Base-by-base conservation (phyloP, 2,113 vertebrate genomes). In the Fulmarus glacialis region DNA sequence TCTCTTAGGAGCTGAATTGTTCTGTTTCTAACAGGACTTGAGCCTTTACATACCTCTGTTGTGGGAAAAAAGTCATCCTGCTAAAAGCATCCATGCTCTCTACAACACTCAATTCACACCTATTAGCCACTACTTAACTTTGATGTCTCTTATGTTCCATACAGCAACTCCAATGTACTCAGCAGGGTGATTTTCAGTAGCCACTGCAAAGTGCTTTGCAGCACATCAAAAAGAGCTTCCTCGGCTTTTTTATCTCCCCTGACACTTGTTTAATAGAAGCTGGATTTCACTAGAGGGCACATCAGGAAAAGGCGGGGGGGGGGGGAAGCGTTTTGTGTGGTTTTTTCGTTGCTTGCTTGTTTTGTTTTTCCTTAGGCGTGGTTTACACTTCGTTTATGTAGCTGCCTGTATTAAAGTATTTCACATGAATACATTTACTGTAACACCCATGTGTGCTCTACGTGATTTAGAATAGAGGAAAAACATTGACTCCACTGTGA, bases 271-370 rank as follows among this genome's bases (percentile, higher is more conserved):
- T 78, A 77, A 75, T 0, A 72, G 55, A 89, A 63, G 36, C 40
- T 1, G 17, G 16, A 74, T 82, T 84, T 94, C 68, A 55, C 22
- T 40, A 13, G 15, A 66, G 47, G 45, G 12, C 29, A 29, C 32
- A 74, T 64, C 52, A 75, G 43, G 45, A 82, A 71, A 45, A 63
- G 18, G 21, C 21, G 45, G 26, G 50, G 9, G 8, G 7, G 24
- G 16, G 6, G 18, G 6, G 2, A 4, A 6, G 5, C 15, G 29
- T 34, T 89, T 23, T 36, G 27, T 16, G 8, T 3, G 20, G 2
- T 67, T 73, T 50, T 67, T 36, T 42, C 8, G 22, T 43, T 62
- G 18, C 7, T 80, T 58, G 12, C 29, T 74, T 73, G 38, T 47
- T 87, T 56, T 89, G 12, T 18, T 89, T 93, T 60, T 66, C 36